Base-by-base conservation (phyloP, 2,797 vertebrate species). In the Ctenopoma multispine region DNA sequence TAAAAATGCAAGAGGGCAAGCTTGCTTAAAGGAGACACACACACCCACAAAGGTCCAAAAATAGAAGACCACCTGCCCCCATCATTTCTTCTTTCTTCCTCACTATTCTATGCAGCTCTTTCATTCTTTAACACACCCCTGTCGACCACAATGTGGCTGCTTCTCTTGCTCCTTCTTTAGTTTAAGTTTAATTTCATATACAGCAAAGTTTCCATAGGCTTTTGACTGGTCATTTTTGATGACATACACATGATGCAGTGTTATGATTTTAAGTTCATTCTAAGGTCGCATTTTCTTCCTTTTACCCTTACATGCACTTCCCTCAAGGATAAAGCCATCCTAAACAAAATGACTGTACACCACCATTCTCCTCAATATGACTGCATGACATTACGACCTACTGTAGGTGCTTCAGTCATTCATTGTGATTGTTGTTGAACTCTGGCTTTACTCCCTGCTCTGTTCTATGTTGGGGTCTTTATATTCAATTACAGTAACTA, bases 51-150 rank as follows among this genome's bases (percentile, higher is more conserved):
- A n/a, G n/a, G n/a, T n/a, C n/a, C n/a, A n/a, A n/a, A n/a, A n/a
- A n/a, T n/a, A n/a, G 55, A 82, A 75, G 63, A 80, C 79, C 81
- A 86, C 85, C 76, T 87, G 81, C 70, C 72, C 53, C 75, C 62
- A 55, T 46, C 49, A 57, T 56, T 81, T 57, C 77, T n/a, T n/a
- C 64, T 67, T 50, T 50, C 56, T 74, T 64, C 68, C 31, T 70
- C 72, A 46, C 76, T 68, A 38, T 77, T 62, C n/a, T n/a, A n/a
- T n/a, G n/a, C n/a, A n/a, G n/a, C n/a, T n/a, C n/a, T n/a, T n/a
- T n/a, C n/a, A n/a, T n/a, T n/a, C n/a, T n/a, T n/a, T n/a, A n/a
- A n/a, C n/a, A n/a, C 49, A 41, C 36, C 41, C 73, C 46, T 46
- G 41, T 55, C 27, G 40, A 44, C 40, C 18, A 56, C 50, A 67